Evolutionary conservation across 2,888 invertebrate genomes (phyloP).

Genomic region (Eurois occulta): DNA sequence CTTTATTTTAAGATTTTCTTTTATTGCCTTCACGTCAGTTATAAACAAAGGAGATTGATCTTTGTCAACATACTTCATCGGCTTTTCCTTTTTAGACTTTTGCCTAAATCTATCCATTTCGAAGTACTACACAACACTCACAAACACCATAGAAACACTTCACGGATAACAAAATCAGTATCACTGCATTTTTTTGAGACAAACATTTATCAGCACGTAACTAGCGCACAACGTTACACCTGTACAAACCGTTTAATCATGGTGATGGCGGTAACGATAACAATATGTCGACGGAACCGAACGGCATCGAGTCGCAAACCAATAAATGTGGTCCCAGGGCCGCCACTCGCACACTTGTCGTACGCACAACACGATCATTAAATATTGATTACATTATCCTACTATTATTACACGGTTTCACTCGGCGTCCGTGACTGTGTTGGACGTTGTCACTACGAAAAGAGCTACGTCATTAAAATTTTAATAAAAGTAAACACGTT

Average conservation of each 20-base stretch:
- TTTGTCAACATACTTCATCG: constrained; percentile 75
- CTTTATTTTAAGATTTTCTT: constrained; percentile 86
- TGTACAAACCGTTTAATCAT: constrained; percentile 83
- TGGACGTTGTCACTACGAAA: constrained; percentile 49
- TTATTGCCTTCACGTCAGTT: constrained; percentile 82
- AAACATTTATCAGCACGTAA: constrained; percentile 74
- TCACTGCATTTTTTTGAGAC: constrained; percentile 66
- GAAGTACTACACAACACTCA: constrained; percentile 43
- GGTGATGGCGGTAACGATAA: constrained; percentile 80
- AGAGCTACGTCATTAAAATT: constrained; percentile 68
- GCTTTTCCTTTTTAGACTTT: constrained; percentile 81
- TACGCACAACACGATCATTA: constrained; percentile 50
- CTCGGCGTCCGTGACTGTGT: constrained; percentile 6
- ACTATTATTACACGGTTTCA: constrained; percentile 50
- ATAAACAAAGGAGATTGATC: constrained; percentile 77
- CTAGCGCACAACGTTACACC: constrained; percentile 78
- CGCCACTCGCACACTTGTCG: constrained; percentile 53
- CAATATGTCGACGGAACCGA: constrained; percentile 76
- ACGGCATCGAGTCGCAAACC: constrained; percentile 67
- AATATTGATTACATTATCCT: constrained; percentile 58
- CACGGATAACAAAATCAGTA: constrained; percentile 57
- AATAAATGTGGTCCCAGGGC: constrained; percentile 58
- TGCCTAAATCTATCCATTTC: constrained; percentile 83
- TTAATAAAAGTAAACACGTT: constrained; percentile 74
- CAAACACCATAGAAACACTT: constrained; percentile 51